These are phyloP conservation scores for Octodonta nipae DNA, from an alignment of 2,888 invertebrate genomes.

Conservation along the genomic window DNA sequence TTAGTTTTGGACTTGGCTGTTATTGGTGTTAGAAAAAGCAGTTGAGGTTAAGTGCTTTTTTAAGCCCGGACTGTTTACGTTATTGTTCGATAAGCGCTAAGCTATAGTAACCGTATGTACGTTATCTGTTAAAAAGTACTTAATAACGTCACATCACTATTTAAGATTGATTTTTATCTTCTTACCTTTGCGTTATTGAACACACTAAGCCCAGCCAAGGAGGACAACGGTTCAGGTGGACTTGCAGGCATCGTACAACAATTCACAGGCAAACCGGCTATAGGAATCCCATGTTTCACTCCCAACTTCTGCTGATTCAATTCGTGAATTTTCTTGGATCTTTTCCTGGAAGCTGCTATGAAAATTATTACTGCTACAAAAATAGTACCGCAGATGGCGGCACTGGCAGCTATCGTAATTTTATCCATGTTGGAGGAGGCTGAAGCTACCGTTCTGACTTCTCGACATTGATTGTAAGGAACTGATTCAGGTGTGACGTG, in stretches of 20 bases:
- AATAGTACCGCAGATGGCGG: slow-evolving; percentile 84
- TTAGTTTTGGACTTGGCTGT: too few relatives aligned
- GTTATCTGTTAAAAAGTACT: too few relatives aligned
- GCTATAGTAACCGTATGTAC: too few relatives aligned
- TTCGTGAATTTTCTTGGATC: slow-evolving; percentile 62
- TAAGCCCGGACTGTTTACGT: too few relatives aligned
- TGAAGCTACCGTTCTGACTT: slow-evolving; percentile 72
- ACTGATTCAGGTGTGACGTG: slow-evolving; percentile 78
- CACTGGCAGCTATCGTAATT: slow-evolving; percentile 85
- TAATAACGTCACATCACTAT: too few relatives aligned
- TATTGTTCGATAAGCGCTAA: too few relatives aligned
- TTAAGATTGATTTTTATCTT: too few relatives aligned
- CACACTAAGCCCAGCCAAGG: slow-evolving; percentile 69
- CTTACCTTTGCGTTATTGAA: slow-evolving; percentile 69
- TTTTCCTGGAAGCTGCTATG: slow-evolving; percentile 69
- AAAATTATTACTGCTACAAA: slow-evolving; percentile 82
- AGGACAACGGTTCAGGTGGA: slow-evolving; percentile 66
- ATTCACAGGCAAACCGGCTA: slow-evolving; percentile 62
- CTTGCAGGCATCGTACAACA: slow-evolving; percentile 68
- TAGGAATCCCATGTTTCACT: slow-evolving; percentile 48
- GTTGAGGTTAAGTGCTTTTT: too few relatives aligned
- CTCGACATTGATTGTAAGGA: slow-evolving; percentile 74
- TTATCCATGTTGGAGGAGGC: slow-evolving; percentile 86
- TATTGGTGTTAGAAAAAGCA: too few relatives aligned
- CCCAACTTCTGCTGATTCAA: slow-evolving; percentile 51